Evolutionary conservation across 2,888 invertebrate species (phyloP), one percentile per base, ranked within the genome.

Genomic region (Eutolmus rufibarbis): DNA sequence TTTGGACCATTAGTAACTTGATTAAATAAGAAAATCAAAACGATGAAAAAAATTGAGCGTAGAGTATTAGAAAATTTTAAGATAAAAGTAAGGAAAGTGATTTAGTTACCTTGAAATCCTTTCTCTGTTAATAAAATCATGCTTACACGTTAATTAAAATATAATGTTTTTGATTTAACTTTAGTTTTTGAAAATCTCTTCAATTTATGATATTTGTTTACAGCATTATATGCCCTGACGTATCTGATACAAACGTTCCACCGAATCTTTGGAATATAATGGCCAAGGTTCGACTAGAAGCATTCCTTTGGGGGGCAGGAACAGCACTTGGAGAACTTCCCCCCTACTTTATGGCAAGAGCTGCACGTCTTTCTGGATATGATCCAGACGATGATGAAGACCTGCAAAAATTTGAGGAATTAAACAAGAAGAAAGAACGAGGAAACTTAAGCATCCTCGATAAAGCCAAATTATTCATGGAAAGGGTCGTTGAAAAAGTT

Each of bases 271-370:
- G 97, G 95, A 96, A 96, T 90, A 98, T 99, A 89, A 98, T 99
- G 97, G 95, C 96, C 46, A 99, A 99, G 93, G 97, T 98, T 28
- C 95, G 98, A 34, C 94, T 98, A 89, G 99, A 99, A 93, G 97
- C 98, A 14, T 97, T 99, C 95, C 96, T 99, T 94, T 99, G 99
- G 99, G 98, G 98, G 4, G 95, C 97, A 31, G 98, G 99, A 5
- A 99, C 99, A 0, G 99, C 99, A 0, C 94, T 99, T n/a, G 99
- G 99, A 0, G 99, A 99, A 92, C 93, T 99, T 89, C 99, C 99
- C 3, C 99, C 99, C 0, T 99, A 99, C 94, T 99, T 99, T 93
- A 99, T 99, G 98, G 99, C 99, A n/a, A 94, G 98, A 88, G 98
- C 99, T 5, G 97, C 97, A 0, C 93, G 97, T 12, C 93, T 97